These are phyloP conservation scores for Polydrusus pterygomalis DNA, from an alignment of 2,888 invertebrate genomes.

Conservation along the genomic window DNA sequence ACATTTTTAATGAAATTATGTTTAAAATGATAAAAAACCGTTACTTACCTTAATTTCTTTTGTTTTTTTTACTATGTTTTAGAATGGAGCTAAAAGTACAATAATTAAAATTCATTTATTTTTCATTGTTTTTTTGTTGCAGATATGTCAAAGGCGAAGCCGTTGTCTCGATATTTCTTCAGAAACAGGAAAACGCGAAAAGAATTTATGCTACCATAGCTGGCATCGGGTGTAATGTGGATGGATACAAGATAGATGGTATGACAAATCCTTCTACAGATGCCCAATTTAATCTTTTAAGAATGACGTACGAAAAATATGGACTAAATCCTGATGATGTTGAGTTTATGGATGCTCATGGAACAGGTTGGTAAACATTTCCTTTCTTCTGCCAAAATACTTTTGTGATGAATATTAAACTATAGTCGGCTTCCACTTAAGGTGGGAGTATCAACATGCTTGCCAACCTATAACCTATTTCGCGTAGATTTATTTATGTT, in stretches of 20 bases:
- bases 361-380: slow-evolving; percentile 72
- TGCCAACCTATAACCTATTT: no score
- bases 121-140: neutral
- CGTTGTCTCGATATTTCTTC: slow-evolving; percentile 70
- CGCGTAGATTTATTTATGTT: no score
- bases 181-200: slow-evolving; percentile 69
- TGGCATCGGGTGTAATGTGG: slow-evolving; percentile 75
- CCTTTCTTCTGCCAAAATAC: neutral
- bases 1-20: no score
- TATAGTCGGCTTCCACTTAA: no score
- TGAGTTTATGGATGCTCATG: slow-evolving; percentile 77
- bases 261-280: slow-evolving; percentile 63
- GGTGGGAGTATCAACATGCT: no score
- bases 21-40: no score
- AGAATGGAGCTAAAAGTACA: no score
- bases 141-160: slow-evolving; percentile 71
- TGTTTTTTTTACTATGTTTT: no score
- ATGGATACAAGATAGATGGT: slow-evolving; percentile 71
- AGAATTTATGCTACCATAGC: slow-evolving; percentile 73
- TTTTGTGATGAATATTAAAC: neutral
- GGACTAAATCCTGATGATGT: slow-evolving; percentile 73
- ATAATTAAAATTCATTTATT: neutral
- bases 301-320: slow-evolving; percentile 74
- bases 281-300: slow-evolving; percentile 67
- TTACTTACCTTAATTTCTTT: no score